Base-by-base conservation (phyloP, 1,140 invertebrate genomes). In the Zelostemma sp. region DNA sequence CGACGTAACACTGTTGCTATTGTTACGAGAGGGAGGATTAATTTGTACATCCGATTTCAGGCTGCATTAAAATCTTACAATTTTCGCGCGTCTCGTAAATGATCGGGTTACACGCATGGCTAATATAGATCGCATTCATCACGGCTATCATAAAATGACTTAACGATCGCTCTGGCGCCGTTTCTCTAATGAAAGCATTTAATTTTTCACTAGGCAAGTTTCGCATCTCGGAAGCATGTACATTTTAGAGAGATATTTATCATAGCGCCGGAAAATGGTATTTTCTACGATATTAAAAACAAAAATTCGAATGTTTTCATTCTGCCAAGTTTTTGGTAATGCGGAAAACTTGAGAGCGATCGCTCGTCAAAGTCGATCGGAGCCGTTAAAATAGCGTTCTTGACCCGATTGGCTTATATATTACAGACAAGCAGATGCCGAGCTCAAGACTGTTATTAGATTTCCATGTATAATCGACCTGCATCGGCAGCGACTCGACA, bases 91-190 rank as follows among this genome's bases (percentile, higher is more conserved):
- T n/a, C n/a, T n/a, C n/a, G n/a, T n/a, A n/a, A n/a, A n/a, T n/a
- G n/a, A n/a, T n/a, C n/a, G n/a, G n/a, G n/a, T n/a, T n/a, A 45
- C 41, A 33, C 19, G 54, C 48, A 15, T 53, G 61, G 57, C 61
- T 31, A 64, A 64, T 57, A 63, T 64, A 64, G 54, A 64, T 57
- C 54, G 31, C 54, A 57, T 64, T 57, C 53, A 64, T 64, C 57
- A 57, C 16, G 47, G 47, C 18, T 45, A 49, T 63, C 60, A 15
- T 63, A 63, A 63, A 63, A 41, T 31, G 17, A 49, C 51, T 49
- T 63, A 63, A 63, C 38, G 46, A 48, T 49, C 59, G 25, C 50
- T 55, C 33, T 62, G 59, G 59, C 59, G 50, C 50, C 59, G 38
- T 55, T 54, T 11, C 16, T 54, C 16, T 1, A 55, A 54, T 55